Conservation (phyloP, 1,140 invertebrate genomes). For the Ceratoteleas bidentatus region DNA sequence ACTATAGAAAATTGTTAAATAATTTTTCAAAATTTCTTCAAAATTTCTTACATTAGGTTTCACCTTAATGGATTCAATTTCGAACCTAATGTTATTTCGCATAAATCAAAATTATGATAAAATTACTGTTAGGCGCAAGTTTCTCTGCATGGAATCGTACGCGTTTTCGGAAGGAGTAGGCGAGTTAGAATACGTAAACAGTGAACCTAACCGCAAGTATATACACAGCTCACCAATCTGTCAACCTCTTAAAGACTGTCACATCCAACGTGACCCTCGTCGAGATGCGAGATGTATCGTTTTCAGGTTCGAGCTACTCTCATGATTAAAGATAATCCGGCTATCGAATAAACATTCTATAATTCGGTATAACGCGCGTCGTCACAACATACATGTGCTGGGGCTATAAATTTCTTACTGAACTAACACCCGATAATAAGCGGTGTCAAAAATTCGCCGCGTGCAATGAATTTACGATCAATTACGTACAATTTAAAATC, state of each 20-base stretch:
- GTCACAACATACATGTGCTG: slow-evolving; percentile 18
- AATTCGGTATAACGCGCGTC: slow-evolving; percentile 40
- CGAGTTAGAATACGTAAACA: slow-evolving; percentile 38
- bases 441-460: slow-evolving; percentile 33
- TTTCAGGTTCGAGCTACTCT: slow-evolving; percentile 29
- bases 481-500: slow-evolving; percentile 60
- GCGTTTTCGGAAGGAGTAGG: slow-evolving; percentile 16
- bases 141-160: background rate
- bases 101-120: no score
- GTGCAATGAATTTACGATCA: slow-evolving; percentile 49
- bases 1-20: no score
- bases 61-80: no score
- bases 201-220: slow-evolving; percentile 27
- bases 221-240: slow-evolving; percentile 29
- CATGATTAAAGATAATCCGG: slow-evolving; percentile 48
- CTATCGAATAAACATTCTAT: slow-evolving; percentile 53
- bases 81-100: no score
- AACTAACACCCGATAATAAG: slow-evolving; percentile 37
- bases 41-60: no score
- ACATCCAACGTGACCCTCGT: slow-evolving; percentile 44
- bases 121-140: background rate
- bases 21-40: no score
- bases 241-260: slow-evolving; percentile 44
- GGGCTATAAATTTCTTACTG: slow-evolving; percentile 33
- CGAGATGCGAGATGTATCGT: slow-evolving; percentile 31